Evolutionary conservation across 2,797 vertebrate genomes (phyloP), one percentile per base, ranked within the genome.

Genomic region (Pangasius djambal): DNA sequence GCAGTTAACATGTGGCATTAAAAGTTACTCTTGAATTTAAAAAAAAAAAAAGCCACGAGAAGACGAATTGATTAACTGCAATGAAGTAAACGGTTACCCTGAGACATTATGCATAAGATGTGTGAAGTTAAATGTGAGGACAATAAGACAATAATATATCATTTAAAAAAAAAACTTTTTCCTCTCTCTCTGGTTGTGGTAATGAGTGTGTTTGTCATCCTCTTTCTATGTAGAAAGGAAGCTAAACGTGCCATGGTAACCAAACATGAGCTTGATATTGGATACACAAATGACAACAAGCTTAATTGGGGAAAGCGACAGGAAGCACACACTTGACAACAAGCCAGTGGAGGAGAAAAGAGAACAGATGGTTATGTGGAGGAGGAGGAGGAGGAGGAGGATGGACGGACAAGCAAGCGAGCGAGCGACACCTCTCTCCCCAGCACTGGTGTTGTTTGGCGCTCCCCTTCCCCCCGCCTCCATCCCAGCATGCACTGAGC

Each of bases 351-450:
- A 52, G 81, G 55, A 88, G 87, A 86, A 85, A 85, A 89, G 77
- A 57, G 86, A 89, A 77, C 85, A 86, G 85, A 86, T 86, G 85
- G 85, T 44, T 89, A 59, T 63, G 77, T 77, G 59, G 82, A 79
- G 86, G 82, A 79, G 52, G 79, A 87, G 88, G 88, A 74, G 86
- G 88, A 88, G 89, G 75, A 83, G 77, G 78, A 63, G 81, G 81
- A 44, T 15, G 20, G 79, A 82, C 6, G 28, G 13, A 65, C 25
- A 65, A 44, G 59, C 1, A 31, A 55, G 20, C 37, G 48, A 70
- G 79, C 69, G 65, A 86, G 87, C 37, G 37, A 90, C 90, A 89
- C 86, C 89, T 90, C 86, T 63, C 75, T 89, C 87, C 61, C 75
- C 13, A 48, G 50, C 74, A 55, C 52, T 48, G 57, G 50, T 89